Evolutionary conservation across 2,888 invertebrate genomes (phyloP), one percentile per base, ranked within the genome.

Genomic region (Caenorhabditis sp.): DNA sequence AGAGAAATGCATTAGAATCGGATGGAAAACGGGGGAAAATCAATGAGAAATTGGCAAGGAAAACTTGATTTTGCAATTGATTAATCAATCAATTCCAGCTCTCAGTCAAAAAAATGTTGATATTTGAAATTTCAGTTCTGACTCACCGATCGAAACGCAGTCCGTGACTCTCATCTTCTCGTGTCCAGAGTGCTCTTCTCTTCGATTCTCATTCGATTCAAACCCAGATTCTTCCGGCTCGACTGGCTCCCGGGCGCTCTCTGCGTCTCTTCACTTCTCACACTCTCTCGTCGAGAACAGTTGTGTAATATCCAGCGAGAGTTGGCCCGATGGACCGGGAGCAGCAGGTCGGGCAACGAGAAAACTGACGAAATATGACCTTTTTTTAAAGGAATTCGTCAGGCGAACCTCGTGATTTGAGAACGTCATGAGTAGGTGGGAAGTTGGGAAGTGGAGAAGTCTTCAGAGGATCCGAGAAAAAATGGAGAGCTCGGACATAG

Each of bases 261-360:
- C 76, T 40, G 32, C 11, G 58, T 67, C 76, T 76, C 76, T 67
- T 61, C 11, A 1, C 20, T 32, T 26, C 11, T 4, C 37, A 13
- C 26, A 55, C 51, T 67, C 40, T 61, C 35, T 61, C 44, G 20
- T 40, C 24, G 22, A 22, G 76, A 67, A 67, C 76, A 67, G 76
- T 67, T 76, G 76, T 76, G 76, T 76, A 67, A 76, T 40, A 76
- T 22, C 55, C 51, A 9, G n/a, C n/a, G n/a, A n/a, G n/a, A n/a
- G n/a, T n/a, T n/a, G 62, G 55, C 71, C 56, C 60, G 13, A 11
- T 26, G 50, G 53, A 24, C 8, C 61, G 18, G 22, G 51, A 51
- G n/a, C 24, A 37, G 37, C 58, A 58, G 8, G 20, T 18, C 35
- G 37, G 58, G 47, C 37, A 56, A 44, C 50, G n/a, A n/a, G n/a